phyloP scores from a whole-genome alignment of 2,797 vertebrate genomes.

The Echeneis naucrates region DNA sequence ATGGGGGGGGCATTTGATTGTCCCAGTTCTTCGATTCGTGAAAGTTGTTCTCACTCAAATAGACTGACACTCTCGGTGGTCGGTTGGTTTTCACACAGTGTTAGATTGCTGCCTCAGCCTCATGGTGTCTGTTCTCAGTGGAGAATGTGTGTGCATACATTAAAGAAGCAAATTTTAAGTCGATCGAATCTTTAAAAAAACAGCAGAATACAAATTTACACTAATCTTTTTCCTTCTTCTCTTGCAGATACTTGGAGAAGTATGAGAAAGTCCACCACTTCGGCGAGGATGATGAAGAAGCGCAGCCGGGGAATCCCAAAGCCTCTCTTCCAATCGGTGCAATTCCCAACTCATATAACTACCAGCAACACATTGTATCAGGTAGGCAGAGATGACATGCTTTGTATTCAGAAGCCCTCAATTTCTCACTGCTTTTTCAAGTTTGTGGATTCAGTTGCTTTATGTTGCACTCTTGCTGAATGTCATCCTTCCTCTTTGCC shows the following conservation, averaged over 20 bases:
- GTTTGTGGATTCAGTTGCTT: not conserved
- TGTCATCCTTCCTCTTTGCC: not conserved
- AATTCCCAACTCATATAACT: constrained; percentile 98
- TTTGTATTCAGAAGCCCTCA: not conserved
- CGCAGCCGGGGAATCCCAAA: constrained; percentile 97
- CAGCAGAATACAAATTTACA: constrained; percentile 2
- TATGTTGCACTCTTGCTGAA: constrained; percentile 7
- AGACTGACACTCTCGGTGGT: too few species aligned
- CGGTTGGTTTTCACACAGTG: too few species aligned
- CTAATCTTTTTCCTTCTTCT: not conserved
- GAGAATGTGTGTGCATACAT: not conserved
- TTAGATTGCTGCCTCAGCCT: too few species aligned
- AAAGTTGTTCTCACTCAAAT: not conserved
- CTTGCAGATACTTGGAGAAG: constrained; percentile 97
- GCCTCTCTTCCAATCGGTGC: constrained; percentile 97
- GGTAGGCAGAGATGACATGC: constrained; percentile 51
- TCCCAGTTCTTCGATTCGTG: not conserved
- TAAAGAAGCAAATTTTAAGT: not conserved
- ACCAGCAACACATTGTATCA: constrained; percentile 98
- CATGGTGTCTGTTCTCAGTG: too few species aligned
- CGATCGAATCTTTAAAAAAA: not conserved
- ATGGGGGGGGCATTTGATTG: not conserved
- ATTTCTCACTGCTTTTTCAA: constrained; percentile 8
- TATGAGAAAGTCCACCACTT: constrained; percentile 99
- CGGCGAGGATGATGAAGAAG: constrained; percentile 98